phyloP scores from a whole-genome alignment of 1,140 invertebrate species.

The Lordiphosa collinella region DNA sequence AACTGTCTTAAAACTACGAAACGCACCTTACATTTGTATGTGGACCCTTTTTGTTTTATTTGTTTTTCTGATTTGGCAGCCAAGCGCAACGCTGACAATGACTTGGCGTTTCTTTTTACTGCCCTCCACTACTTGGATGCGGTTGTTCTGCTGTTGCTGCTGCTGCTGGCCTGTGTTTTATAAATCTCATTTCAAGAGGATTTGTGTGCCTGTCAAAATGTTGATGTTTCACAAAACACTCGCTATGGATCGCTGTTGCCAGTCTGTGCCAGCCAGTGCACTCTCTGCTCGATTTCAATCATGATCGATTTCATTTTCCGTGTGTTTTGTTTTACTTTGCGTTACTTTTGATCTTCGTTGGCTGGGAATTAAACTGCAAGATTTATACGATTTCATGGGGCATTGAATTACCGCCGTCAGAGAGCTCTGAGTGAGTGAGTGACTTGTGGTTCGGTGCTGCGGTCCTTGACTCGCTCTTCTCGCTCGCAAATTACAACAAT shows the following conservation, averaged over 20 bases:
- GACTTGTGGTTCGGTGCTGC: conserved; percentile 32
- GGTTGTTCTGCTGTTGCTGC: conserved; percentile 18
- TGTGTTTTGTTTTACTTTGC: conserved; percentile 32
- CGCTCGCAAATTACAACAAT: conserved; percentile 61
- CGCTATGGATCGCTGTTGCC: conserved; percentile 16
- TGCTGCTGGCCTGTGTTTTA: conserved; percentile 60
- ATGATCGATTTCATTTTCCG: conserved; percentile 71
- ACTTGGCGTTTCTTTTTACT: conserved; percentile 60
- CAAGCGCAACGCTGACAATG: conserved; percentile 73
- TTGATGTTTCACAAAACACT: conserved; percentile 78
- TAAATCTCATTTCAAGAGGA: conserved; percentile 77
- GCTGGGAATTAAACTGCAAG: conserved; percentile 60
- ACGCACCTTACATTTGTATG: conserved; percentile 17
- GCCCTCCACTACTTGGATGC: conserved; percentile 13
- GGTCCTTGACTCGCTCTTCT: conserved; percentile 17
- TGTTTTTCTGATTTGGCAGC: conserved; percentile 67
- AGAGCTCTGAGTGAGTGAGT: conserved; percentile 14
- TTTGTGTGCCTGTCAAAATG: conserved; percentile 77
- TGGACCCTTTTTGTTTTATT: conserved; percentile 56
- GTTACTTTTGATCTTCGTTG: conserved; percentile 58
- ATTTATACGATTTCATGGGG: conserved; percentile 64
- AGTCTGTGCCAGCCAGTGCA: conserved; percentile 10
- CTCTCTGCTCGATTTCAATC: conserved; percentile 69
- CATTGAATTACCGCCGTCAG: conserved; percentile 62
- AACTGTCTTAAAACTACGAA: conserved; percentile 1